Evolutionary conservation across 1,140 invertebrate genomes (phyloP).

Genomic region (Drosophila prosaltans): DNA sequence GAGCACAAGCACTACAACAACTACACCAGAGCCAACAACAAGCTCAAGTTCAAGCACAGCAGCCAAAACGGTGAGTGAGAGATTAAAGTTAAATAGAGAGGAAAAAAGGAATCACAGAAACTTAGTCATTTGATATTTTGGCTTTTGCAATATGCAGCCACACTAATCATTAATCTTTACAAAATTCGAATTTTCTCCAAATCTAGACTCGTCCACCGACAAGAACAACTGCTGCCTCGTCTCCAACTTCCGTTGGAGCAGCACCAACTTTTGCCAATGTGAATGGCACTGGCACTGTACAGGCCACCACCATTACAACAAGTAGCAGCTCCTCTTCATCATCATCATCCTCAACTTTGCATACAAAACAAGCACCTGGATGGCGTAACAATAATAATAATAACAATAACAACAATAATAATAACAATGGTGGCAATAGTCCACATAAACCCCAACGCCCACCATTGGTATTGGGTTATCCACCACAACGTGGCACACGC

Average conservation of each 20-base stretch:
- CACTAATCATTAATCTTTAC: neutral
- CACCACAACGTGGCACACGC: conserved; percentile 85
- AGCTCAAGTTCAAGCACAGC: conserved; percentile 41
- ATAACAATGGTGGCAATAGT: conserved; percentile 65
- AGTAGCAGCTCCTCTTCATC: conserved; percentile 53
- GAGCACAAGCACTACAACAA: conserved; percentile 63
- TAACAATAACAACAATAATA: conserved; percentile 43
- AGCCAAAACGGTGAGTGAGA: conserved; percentile 61
- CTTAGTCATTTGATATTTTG: neutral
- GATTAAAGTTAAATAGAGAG: conserved; percentile 25
- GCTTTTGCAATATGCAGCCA: neutral
- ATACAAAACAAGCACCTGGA: conserved; percentile 47
- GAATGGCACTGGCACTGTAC: conserved; percentile 66
- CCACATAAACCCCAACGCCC: conserved; percentile 87
- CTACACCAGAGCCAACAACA: conserved; percentile 54
- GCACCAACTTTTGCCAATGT: conserved; percentile 51
- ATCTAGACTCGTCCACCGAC: conserved; percentile 66
- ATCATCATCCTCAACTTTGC: conserved; percentile 28
- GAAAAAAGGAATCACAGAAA: neutral
- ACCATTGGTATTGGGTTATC: conserved; percentile 88
- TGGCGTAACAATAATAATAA: conserved; percentile 80
- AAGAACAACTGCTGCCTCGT: conserved; percentile 42
- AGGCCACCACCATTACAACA: conserved; percentile 66
- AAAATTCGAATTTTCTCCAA: conserved; percentile 4
- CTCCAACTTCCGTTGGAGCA: conserved; percentile 38